Conservation (phyloP, 2,113 vertebrate species). For the Probosciger aterrimus region DNA sequence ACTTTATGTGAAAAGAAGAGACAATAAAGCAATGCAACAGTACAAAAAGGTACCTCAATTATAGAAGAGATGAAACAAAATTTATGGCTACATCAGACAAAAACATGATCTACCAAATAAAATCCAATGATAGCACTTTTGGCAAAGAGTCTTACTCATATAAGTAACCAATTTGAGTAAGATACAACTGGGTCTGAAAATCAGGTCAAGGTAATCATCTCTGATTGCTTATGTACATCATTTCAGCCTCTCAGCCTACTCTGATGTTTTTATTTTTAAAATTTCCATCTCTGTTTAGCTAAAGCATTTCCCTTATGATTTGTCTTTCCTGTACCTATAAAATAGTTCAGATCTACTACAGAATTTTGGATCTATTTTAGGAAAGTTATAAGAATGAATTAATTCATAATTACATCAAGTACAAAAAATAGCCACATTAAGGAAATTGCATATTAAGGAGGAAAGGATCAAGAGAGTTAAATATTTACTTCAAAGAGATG, state of each 20-base stretch:
- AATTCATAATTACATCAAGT: background rate
- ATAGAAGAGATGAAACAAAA: background rate
- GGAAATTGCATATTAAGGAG: background rate
- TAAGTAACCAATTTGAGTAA: background rate
- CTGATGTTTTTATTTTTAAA: background rate
- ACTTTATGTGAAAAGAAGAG: background rate
- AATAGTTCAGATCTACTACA: background rate
- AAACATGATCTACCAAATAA: background rate
- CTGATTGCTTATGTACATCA: background rate
- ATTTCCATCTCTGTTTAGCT: background rate
- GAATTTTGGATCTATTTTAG: background rate
- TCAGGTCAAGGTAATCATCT: background rate
- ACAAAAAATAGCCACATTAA: background rate
- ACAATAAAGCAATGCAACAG: background rate
- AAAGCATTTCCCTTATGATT: background rate
- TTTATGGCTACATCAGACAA: background rate
- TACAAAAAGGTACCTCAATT: background rate
- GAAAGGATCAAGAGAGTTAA: background rate
- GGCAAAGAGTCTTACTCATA: background rate
- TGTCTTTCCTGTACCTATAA: background rate
- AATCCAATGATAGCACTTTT: background rate
- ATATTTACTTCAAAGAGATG: background rate
- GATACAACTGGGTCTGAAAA: background rate
- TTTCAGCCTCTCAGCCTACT: background rate
- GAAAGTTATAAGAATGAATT: background rate